These are phyloP conservation scores for Lycia hirtaria DNA, from an alignment of 2,888 invertebrate species.

Conservation along the genomic window DNA sequence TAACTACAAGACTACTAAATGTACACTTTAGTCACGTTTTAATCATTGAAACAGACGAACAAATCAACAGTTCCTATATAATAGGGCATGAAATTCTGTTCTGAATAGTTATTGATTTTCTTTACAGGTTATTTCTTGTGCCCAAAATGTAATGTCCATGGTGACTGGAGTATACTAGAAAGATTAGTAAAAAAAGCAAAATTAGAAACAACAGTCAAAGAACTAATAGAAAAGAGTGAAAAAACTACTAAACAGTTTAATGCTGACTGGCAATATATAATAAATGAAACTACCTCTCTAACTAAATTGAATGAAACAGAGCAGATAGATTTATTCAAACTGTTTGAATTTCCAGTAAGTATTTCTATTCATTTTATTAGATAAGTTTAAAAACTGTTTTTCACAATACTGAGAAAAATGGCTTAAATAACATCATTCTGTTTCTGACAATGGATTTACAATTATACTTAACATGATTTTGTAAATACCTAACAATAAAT, in stretches of 20 bases:
- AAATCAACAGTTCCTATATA: too few species aligned
- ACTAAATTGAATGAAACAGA: conserved; percentile 72
- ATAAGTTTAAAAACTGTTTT: not conserved
- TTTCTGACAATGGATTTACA: too few species aligned
- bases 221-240: conserved; percentile 65
- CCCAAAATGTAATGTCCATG: conserved; percentile 88
- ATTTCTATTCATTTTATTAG: not conserved
- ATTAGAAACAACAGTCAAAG: conserved; percentile 63
- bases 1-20: not conserved
- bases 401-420: too few species aligned
- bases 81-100: too few species aligned
- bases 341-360: conserved; percentile 86
- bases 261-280: conserved; percentile 76
- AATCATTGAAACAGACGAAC: too few species aligned
- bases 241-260: conserved; percentile 68
- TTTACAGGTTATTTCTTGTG: conserved; percentile 90
- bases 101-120: not conserved
- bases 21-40: too few species aligned
- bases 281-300: conserved; percentile 71
- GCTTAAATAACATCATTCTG: too few species aligned
- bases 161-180: conserved; percentile 87
- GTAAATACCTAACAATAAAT: too few species aligned
- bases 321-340: conserved; percentile 74
- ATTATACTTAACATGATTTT: too few species aligned
- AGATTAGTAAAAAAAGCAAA: conserved; percentile 77